These are phyloP conservation scores for Laupala kohalensis DNA, from an alignment of 1,140 invertebrate genomes.

Conservation along the genomic window DNA sequence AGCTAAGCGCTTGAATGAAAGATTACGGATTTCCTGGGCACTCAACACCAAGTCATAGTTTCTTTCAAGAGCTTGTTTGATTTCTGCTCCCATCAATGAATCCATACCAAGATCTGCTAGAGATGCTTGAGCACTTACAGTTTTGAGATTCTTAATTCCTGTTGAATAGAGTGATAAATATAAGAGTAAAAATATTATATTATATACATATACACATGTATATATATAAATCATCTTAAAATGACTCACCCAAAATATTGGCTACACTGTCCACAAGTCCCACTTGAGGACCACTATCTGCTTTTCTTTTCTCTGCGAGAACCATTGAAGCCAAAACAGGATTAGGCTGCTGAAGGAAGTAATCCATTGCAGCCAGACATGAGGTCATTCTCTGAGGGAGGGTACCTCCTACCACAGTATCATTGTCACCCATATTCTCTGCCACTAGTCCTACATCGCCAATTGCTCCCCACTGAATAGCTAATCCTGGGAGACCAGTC, in stretches of 20 bases:
- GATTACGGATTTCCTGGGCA: constrained; percentile 71
- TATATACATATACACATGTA: not conserved
- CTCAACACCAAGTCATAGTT: constrained; percentile 82
- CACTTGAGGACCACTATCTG: constrained; percentile 31
- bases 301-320: constrained; percentile 56
- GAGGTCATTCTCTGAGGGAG: constrained; percentile 82
- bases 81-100: constrained; percentile 94
- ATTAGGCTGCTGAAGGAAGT: constrained; percentile 75
- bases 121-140: constrained; percentile 54
- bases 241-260: constrained; percentile 58
- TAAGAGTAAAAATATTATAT: not conserved
- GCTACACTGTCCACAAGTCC: constrained; percentile 59
- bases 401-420: constrained; percentile 84
- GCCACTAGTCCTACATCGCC: constrained; percentile 89
- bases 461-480: constrained; percentile 96
- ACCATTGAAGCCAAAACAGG: constrained; percentile 77
- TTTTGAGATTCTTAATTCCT: constrained; percentile 64
- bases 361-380: constrained; percentile 73
- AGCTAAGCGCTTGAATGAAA: constrained; percentile 61
- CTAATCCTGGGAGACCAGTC: constrained; percentile 44
- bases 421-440: constrained; percentile 69
- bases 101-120: constrained; percentile 92
- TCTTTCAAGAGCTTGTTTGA: constrained; percentile 89
- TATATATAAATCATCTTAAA: not conserved
- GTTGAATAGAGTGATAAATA: too few species aligned